These are phyloP conservation scores for Tinamus major DNA, from an alignment of 2,797 vertebrate species.

Conservation along the genomic window DNA sequence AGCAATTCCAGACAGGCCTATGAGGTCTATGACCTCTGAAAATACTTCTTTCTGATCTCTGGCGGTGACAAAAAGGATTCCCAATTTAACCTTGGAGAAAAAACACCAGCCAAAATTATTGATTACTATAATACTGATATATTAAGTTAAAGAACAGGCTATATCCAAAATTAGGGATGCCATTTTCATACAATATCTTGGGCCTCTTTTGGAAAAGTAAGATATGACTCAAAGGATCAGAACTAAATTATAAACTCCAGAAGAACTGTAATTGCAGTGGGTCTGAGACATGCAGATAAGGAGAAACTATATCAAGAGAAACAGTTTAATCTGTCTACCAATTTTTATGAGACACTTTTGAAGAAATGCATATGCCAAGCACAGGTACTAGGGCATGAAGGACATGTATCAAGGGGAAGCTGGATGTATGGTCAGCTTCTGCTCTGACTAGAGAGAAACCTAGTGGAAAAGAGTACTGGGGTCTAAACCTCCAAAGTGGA, in stretches of 20 bases:
- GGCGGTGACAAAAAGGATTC: neutral
- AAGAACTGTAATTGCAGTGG: neutral
- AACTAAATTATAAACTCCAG: constrained; percentile 1
- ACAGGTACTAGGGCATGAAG: neutral
- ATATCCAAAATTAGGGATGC: neutral
- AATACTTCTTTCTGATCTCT: constrained; percentile 17
- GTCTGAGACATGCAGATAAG: neutral
- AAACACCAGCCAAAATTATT: neutral
- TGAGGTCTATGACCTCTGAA: neutral
- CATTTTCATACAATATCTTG: neutral
- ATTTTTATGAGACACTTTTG: neutral
- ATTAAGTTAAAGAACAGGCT: neutral
- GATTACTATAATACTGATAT: neutral
- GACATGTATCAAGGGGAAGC: neutral
- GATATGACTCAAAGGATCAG: neutral
- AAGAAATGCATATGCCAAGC: neutral
- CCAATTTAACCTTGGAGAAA: neutral
- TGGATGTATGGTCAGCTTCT: neutral
- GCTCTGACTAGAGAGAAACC: neutral
- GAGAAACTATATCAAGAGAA: neutral
- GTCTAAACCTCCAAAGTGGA: neutral
- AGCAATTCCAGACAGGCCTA: neutral
- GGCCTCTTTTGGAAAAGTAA: neutral
- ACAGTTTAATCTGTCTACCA: neutral
- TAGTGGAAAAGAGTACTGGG: neutral